Percentiles rank a stretch among this genome's conserved stretches.
Conservation (phyloP, 2,797 vertebrate genomes). For the Moxostoma hubbsi region DNA sequence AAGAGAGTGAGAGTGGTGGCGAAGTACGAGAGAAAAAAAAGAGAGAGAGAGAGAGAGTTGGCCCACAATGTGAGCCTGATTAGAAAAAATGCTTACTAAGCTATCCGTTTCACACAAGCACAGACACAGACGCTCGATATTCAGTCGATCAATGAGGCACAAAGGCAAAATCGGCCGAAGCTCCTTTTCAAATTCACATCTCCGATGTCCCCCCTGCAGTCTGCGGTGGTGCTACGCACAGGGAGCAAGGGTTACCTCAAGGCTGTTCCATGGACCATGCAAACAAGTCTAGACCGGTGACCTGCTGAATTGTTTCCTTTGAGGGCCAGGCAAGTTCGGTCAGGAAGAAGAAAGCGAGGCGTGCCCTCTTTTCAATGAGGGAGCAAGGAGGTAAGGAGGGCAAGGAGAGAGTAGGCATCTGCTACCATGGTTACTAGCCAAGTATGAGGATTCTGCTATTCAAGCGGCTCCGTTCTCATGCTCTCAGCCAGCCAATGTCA, state of each 20-base stretch:
- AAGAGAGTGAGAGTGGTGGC: slow-evolving; percentile 2
- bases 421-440: slow-evolving; percentile 99
- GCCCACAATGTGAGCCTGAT: slow-evolving; percentile 83
- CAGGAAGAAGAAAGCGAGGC: slow-evolving; percentile 92
- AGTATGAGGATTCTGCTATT: slow-evolving; percentile 96
- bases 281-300: slow-evolving; percentile 98
- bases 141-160: slow-evolving; percentile 99
- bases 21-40: slow-evolving; percentile 10
- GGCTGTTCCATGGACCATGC: slow-evolving; percentile 92
- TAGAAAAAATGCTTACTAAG: slow-evolving; percentile 92
- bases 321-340: slow-evolving; percentile 95
- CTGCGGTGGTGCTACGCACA: slow-evolving; percentile 84
- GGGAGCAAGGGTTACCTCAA: slow-evolving; percentile 96
- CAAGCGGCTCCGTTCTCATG: slow-evolving; percentile 95
- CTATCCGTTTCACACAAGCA: slow-evolving; percentile 98
- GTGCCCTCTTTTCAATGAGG: slow-evolving; percentile 88
- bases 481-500: slow-evolving; percentile 92
- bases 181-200: slow-evolving; percentile 92
- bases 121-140: slow-evolving; percentile 90
- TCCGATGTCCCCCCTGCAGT: slow-evolving; percentile 69
- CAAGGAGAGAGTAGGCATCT: slow-evolving; percentile 92
- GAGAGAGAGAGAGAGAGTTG: slow-evolving; percentile 64
- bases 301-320: slow-evolving; percentile 94
- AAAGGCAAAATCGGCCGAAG: slow-evolving; percentile 96
- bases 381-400: slow-evolving; percentile 98